Conservation (phyloP, 1,140 invertebrate species). For the Trichonephila clavata region DNA sequence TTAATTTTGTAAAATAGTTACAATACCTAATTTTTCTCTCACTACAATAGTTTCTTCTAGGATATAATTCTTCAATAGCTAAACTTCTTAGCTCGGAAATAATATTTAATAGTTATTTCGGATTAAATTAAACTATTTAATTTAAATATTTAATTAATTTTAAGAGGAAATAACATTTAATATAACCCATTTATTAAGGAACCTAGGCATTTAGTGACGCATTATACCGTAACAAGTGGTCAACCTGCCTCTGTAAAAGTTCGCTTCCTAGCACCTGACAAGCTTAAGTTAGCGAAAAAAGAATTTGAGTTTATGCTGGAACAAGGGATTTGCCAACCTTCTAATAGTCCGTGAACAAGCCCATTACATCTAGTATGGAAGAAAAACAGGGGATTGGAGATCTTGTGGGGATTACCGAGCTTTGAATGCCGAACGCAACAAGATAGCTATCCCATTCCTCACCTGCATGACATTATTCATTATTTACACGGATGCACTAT, state of each 20-base stretch:
- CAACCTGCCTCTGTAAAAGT: not conserved
- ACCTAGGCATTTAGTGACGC: not conserved
- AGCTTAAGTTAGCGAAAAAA: not conserved
- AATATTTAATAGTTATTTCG: no score
- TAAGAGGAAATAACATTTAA: no score
- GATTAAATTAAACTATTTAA: no score
- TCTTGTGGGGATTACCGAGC: conserved; percentile 3
- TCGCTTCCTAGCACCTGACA: not conserved
- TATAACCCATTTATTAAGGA: no score
- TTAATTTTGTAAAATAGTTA: no score
- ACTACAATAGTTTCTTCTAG: no score
- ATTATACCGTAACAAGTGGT: not conserved
- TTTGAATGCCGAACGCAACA: not conserved
- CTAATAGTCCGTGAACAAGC: not conserved
- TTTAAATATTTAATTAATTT: no score
- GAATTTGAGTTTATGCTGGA: not conserved
- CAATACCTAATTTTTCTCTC: no score
- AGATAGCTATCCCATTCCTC: conserved; percentile 20
- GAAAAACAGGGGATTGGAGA: conserved; percentile 17
- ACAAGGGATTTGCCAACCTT: not conserved
- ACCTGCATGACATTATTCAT: conserved; percentile 17
- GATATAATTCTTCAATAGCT: no score
- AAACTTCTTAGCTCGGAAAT: no score
- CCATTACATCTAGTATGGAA: not conserved
- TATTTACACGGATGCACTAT: not conserved